Conservation (phyloP, 2,888 invertebrate species). For the Caenorhabditis uteleia region DNA sequence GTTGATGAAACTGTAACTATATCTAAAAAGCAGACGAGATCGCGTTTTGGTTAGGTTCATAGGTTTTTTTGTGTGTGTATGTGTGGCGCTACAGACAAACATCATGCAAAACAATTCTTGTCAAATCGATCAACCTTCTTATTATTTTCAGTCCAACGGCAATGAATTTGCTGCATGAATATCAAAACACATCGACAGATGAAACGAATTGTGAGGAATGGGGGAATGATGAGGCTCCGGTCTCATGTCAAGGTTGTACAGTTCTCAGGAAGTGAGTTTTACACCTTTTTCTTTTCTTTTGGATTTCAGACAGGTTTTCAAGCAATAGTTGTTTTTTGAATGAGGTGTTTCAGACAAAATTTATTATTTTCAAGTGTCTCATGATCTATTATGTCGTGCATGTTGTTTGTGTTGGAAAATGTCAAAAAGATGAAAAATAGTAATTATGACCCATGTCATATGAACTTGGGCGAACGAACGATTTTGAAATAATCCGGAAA, state of each 20-base stretch:
- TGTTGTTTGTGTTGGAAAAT: no score
- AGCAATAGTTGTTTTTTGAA: no score
- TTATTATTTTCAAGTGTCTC: no score
- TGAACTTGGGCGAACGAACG: no score
- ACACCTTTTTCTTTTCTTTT: conserved; percentile 5
- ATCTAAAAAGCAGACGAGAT: neutral
- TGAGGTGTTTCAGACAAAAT: no score
- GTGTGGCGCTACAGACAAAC: no score
- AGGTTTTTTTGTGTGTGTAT: neutral
- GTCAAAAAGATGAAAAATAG: no score
- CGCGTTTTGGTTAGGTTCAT: neutral
- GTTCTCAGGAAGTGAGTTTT: conserved; percentile 35
- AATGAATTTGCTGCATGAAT: conserved; percentile 33
- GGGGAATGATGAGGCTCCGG: conserved; percentile 9
- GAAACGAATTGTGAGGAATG: conserved; percentile 23
- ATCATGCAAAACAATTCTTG: neutral
- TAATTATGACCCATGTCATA: no score
- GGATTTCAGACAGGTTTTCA: no score
- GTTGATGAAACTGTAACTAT: no score
- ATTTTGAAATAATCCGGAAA: no score
- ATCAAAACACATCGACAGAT: conserved; percentile 17
- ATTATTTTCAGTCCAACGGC: conserved; percentile 28
- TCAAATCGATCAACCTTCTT: neutral
- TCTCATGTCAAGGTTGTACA: conserved; percentile 28
- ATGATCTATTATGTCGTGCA: no score